phyloP scores from a whole-genome alignment of 2,113 vertebrate genomes.

The Suricata suricatta region DNA sequence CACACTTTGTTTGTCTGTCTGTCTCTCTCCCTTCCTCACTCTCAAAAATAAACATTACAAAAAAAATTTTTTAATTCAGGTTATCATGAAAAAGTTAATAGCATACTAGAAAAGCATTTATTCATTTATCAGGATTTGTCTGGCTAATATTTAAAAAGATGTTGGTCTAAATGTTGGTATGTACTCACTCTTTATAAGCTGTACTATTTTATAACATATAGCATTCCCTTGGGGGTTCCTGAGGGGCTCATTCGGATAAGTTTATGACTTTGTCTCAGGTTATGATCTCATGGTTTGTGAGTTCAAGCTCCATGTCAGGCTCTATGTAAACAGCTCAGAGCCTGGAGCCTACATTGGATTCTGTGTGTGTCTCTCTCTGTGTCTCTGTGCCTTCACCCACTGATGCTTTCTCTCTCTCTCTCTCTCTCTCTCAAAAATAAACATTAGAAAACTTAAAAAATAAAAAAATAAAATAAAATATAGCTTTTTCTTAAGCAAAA shows the following conservation, averaged over 20 bases:
- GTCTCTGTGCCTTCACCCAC: not conserved
- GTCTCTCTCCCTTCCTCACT: too few relatives aligned
- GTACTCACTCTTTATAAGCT: conserved; percentile 39
- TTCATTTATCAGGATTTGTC: not conserved
- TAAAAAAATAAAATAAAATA: not conserved
- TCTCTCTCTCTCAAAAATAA: not conserved
- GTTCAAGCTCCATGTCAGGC: not conserved
- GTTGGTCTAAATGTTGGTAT: not conserved
- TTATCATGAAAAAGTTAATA: not conserved
- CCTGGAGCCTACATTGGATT: not conserved
- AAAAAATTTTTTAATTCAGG: not conserved
- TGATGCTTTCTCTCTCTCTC: not conserved
- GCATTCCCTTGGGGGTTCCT: not conserved
- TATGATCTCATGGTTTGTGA: not conserved
- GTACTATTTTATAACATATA: conserved; percentile 55
- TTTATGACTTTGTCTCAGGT: not conserved
- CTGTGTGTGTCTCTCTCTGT: not conserved
- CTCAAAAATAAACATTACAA: too few relatives aligned
- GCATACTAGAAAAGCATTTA: not conserved
- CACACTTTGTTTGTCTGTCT: too few relatives aligned
- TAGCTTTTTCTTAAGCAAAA: not conserved
- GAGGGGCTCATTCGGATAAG: not conserved
- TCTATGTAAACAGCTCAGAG: too few relatives aligned
- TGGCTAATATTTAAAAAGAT: conserved; percentile 4
- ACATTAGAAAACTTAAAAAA: not conserved